Conservation (phyloP, 2,888 invertebrate species). For the Megalurothrips usitatus region DNA sequence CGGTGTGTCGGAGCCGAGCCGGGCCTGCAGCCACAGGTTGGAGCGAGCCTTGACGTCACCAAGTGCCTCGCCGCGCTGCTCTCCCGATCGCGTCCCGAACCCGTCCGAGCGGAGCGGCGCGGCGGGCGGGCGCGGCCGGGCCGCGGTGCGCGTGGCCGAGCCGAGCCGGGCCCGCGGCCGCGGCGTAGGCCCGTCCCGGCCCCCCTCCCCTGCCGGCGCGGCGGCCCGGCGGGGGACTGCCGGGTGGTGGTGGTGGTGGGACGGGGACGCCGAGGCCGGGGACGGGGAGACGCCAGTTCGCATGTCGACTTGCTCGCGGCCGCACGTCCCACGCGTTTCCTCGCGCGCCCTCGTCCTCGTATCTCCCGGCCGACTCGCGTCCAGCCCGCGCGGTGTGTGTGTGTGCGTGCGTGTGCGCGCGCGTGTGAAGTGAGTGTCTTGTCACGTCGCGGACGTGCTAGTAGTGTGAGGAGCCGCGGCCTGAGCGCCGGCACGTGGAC, state of each 20-base stretch:
- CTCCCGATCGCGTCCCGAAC: conserved; percentile 13
- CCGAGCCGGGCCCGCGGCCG: not conserved
- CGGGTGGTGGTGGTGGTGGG: not conserved
- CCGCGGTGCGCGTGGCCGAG: not conserved
- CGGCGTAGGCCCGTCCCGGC: not conserved
- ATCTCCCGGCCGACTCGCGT: not conserved
- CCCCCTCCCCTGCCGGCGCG: not conserved
- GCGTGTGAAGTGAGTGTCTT: not conserved
- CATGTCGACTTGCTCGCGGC: not conserved
- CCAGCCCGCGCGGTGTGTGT: not conserved
- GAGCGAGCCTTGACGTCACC: conserved; percentile 5
- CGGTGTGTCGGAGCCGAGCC: not conserved
- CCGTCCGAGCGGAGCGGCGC: not conserved
- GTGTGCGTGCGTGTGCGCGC: not conserved
- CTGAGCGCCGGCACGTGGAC: too few species aligned
- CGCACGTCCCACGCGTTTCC: not conserved
- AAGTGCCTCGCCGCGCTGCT: not conserved
- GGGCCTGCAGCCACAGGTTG: conserved; percentile 18
- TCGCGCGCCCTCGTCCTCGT: not conserved
- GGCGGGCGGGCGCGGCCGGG: not conserved
- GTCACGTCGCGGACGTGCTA: not conserved
- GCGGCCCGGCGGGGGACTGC: not conserved
- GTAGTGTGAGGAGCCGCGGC: not conserved
- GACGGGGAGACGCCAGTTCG: not conserved
- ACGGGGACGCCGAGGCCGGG: not conserved